phyloP scores from a whole-genome alignment of 2,113 vertebrate genomes.

The Tichodroma muraria region DNA sequence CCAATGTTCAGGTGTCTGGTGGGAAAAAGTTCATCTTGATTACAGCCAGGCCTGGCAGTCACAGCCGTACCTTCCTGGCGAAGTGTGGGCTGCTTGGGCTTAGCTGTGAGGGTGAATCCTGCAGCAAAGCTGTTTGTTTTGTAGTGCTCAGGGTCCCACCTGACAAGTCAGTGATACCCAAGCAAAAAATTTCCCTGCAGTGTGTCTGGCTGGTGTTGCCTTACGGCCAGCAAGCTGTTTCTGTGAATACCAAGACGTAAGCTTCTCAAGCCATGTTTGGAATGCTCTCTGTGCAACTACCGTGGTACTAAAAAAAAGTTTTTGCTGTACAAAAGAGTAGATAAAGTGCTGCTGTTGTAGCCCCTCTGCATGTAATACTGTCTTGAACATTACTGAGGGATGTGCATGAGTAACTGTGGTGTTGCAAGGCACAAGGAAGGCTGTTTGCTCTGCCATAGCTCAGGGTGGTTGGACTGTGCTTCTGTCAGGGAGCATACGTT shows the following conservation, averaged over 20 bases:
- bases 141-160: neutral
- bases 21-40: neutral
- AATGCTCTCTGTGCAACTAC: neutral
- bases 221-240: neutral
- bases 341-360: neutral
- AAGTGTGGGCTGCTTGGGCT: neutral
- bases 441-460: neutral
- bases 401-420: rapidly evolving
- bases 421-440: neutral
- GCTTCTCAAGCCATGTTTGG: neutral
- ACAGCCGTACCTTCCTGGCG: neutral
- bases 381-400: neutral
- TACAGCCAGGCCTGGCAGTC: neutral
- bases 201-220: neutral
- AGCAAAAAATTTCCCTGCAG: neutral
- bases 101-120: neutral
- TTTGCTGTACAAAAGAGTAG: neutral
- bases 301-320: neutral
- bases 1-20: neutral
- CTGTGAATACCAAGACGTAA: neutral
- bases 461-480: neutral
- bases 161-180: neutral
- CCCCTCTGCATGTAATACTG: neutral
- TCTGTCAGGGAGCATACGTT: rapidly evolving
- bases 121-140: neutral